These are phyloP conservation scores for Agonopterix subpropinquella DNA, from an alignment of 2,888 invertebrate species.

Conservation along the genomic window DNA sequence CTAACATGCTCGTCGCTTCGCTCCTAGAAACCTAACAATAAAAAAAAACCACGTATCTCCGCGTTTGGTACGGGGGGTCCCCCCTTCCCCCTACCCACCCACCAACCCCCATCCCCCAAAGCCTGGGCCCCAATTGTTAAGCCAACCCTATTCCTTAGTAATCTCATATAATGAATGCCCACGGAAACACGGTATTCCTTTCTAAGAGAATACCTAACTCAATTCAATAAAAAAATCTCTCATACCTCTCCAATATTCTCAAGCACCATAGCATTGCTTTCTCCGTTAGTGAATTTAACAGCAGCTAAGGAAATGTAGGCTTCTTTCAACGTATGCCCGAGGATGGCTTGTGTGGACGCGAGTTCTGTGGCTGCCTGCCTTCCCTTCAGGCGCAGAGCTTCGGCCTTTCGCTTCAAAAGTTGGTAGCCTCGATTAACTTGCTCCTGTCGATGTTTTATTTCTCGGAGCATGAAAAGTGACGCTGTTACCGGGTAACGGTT, in stretches of 20 bases:
- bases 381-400: conserved; percentile 51
- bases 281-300: conserved; percentile 64
- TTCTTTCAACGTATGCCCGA: conserved; percentile 54
- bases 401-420: conserved; percentile 53
- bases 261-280: conserved; percentile 62
- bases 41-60: no score
- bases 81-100: no score
- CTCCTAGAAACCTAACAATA: no score
- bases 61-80: no score
- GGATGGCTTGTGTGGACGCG: conserved; percentile 44
- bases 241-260: conserved; percentile 63
- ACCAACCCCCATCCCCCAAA: no score
- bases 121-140: no score
- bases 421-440: conserved; percentile 56
- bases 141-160: no score
- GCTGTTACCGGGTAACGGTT: conserved; percentile 63
- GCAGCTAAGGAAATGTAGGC: conserved; percentile 65
- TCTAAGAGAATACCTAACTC: no score
- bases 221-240: not conserved
- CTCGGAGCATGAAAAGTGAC: conserved; percentile 60
- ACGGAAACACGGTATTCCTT: no score
- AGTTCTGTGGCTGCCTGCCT: conserved; percentile 52
- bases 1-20: no score
- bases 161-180: no score
- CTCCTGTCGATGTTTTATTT: conserved; percentile 59